Percentiles rank a stretch among this genome's conserved stretches.
Evolutionary conservation across 2,113 vertebrate genomes (phyloP).

Genomic region (zebrafish (Danio rerio)): GRCz12tu NC_133182.1:32124501-32125000

Average conservation of each 20-base stretch:
- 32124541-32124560: constrained; percentile 67
- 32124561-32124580: constrained; percentile 65
- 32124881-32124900: no score
- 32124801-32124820: constrained; percentile 77
- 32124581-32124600: constrained; percentile 49
- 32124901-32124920: constrained; percentile 52
- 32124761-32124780: constrained; percentile 71
- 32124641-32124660: constrained; percentile 26
- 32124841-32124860: constrained; percentile 73
- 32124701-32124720: constrained; percentile 81
- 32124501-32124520: not conserved
- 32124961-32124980: constrained; percentile 48
- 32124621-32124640: constrained; percentile 1
- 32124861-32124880: constrained; percentile 59
- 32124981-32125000: not conserved
- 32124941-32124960: constrained; percentile 28
- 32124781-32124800: constrained; percentile 80
- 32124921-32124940: constrained; percentile 49
- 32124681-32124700: constrained; percentile 79
- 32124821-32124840: constrained; percentile 75
- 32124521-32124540: constrained; percentile 13
- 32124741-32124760: constrained; percentile 75
- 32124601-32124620: constrained; percentile 18
- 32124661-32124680: constrained; percentile 80
- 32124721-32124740: constrained; percentile 79